Base-by-base conservation (phyloP, 2,797 vertebrate genomes). In the Knipowitschia caucasica region DNA sequence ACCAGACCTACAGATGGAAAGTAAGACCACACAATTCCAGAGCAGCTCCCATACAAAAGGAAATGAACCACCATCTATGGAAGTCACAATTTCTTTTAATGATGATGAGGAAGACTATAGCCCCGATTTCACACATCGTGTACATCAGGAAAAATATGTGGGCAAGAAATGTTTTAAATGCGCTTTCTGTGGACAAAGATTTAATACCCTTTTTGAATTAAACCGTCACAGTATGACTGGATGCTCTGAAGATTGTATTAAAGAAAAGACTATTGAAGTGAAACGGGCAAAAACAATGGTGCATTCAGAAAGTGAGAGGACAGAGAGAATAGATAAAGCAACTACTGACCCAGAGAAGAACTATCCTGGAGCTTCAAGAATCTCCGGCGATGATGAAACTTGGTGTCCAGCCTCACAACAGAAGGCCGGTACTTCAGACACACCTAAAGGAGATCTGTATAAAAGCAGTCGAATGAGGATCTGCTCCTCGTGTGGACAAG, bases 391-490 rank as follows among this genome's bases (percentile, higher is more conserved):
- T 43, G 42, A 25, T 4, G 33, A 59, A 53, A 43, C 27, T 25
- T 14, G 25, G 1, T 25, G 34, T 46, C 61, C 55, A 49, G 18
- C n/a, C 38, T 29, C n/a, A 44, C 39, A 27, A 1, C 30, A 38
- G 11, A 29, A 45, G 30, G 43, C 30, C 4, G 2, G 34, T 26
- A 35, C 30, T 11, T 29, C 45, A 1, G 40, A 49, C 17, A 12
- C 14, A 4, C 18, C 10, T 3, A 52, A 39, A 39, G 38, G 56
- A n/a, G 34, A 33, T 1, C 0, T 35, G 46, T 50, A 58, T 53
- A 50, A 72, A 61, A 63, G 40, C 50, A 61, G 59, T 26, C 45
- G 36, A 6, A 56, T 40, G 17, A 74, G 62, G 63, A 61, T 43
- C 1, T 72, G 61, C 43, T 53, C 59, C 0, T 0, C 14, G 9